Conservation (phyloP, 2,888 invertebrate genomes). For the Hartigia nigra region DNA sequence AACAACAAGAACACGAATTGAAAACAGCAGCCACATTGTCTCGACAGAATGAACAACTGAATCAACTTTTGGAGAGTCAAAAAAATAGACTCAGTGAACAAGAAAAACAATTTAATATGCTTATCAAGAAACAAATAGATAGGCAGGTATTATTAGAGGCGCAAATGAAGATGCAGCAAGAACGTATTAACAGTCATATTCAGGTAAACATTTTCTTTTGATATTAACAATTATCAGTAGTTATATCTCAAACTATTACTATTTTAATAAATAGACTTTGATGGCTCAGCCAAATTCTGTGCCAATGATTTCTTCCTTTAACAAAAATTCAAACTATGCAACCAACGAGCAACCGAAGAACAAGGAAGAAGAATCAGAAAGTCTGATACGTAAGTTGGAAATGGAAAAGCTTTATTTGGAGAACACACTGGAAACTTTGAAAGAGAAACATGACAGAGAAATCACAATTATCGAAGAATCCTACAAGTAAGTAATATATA, state of each 20-base stretch:
- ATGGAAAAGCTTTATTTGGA: constrained; percentile 54
- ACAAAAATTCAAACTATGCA: not conserved
- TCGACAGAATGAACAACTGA: constrained; percentile 53
- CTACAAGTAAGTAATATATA: constrained; percentile 46
- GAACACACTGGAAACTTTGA: constrained; percentile 47
- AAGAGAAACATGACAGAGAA: constrained; percentile 56
- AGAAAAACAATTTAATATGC: constrained; percentile 52
- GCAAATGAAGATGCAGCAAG: constrained; percentile 57
- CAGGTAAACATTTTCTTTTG: constrained; percentile 39
- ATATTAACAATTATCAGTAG: not conserved
- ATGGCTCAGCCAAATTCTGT: constrained; percentile 46
- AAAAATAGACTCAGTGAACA: constrained; percentile 46
- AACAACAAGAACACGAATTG: constrained; percentile 56
- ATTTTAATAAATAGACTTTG: constrained; percentile 41
- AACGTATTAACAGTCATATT: constrained; percentile 54
- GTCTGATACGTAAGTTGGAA: constrained; percentile 45
- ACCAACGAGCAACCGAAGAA: not conserved
- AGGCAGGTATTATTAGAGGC: constrained; percentile 52
- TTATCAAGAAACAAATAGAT: constrained; percentile 54
- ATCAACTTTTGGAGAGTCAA: constrained; percentile 45
- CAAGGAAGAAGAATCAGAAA: constrained; percentile 39
- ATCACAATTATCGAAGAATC: constrained; percentile 54
- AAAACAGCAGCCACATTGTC: constrained; percentile 49
- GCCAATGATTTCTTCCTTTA: constrained; percentile 16
- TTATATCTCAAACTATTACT: not conserved